Evolutionary conservation across 2,113 vertebrate species (phyloP), one percentile per base, ranked within the genome.

Genomic region (Loxodonta africana): DNA sequence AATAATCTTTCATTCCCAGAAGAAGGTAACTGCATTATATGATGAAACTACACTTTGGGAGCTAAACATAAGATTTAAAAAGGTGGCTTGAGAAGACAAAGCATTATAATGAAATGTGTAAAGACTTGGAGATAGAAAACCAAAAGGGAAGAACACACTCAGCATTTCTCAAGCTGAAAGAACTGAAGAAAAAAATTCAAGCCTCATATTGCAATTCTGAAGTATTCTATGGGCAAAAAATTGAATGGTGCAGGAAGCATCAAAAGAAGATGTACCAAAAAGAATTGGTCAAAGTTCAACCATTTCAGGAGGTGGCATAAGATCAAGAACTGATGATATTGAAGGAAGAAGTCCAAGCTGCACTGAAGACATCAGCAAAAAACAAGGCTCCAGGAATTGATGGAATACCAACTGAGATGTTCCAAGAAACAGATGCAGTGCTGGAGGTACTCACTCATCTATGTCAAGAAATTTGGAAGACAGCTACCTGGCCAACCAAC

Each of bases 1-100:
- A 97, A 96, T 86, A 93, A 94, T 89, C 78, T 85, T 91, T 28
- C 91, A 77, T 88, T 96, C 76, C 60, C 33, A 91, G 76, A 57
- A 95, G 95, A 83, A 95, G 71, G 41, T 62, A 76, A 85, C 18
- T 90, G 69, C 92, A 94, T 74, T 90, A 96, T 95, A 91, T 96
- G 77, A 23, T 7, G 0, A 97, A 91, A 51, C 88, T 48, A 69
- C 41, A 26, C 21, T 94, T 97, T 76, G 69, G n/a, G 17, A 73
- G 26, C 33, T 37, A 33, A 73, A 20, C 15, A 18, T 15, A 57
- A 37, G 15, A n/a, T 73, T 73, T 37, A 33, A 73, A 73, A 37
- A 17, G 12, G 69, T n/a, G 26, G 69, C n/a, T n/a, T 5, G 14
- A 37, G 33, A 73, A n/a, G 69, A 37, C 69, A 73, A n/a, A 73